A percentile compares a stretch with the other conserved stretches of the same genome.
Conservation (phyloP, 2,797 vertebrate genomes). For the Lacerta viridis region DNA sequence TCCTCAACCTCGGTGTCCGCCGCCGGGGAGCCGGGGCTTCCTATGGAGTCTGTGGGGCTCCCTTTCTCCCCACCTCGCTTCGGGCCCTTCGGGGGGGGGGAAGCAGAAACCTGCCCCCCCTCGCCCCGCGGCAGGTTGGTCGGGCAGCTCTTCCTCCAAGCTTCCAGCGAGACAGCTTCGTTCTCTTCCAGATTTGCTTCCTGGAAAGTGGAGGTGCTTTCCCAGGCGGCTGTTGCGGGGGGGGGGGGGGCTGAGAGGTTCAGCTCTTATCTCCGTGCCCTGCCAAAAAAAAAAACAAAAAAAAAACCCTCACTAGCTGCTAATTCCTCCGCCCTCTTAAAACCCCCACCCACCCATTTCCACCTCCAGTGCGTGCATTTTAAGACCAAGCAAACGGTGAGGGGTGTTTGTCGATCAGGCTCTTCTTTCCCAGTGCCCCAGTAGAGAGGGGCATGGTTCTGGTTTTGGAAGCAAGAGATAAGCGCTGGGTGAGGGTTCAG, state of each 20-base stretch:
- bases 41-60: background rate
- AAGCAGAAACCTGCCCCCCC: no score
- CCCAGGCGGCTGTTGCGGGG: background rate
- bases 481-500: background rate
- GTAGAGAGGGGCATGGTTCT: background rate
- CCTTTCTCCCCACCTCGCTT: no score
- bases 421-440: background rate
- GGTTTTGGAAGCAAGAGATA: no score
- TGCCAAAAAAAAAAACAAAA: background rate
- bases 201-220: background rate
- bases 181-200: background rate
- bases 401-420: background rate
- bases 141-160: background rate
- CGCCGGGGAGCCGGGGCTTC: background rate
- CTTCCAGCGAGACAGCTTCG: background rate
- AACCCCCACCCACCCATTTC: no score
- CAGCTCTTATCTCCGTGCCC: background rate
- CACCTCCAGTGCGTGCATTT: background rate
- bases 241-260: background rate
- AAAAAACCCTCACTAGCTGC: background rate
- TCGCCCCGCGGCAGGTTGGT: no score
- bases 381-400: background rate
- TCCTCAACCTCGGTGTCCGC: background rate
- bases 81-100: background rate
- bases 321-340: background rate